A percentile compares a stretch with the other conserved stretches of the same genome.
Conservation (phyloP, 1,140 invertebrate species). For the Calycopis cecrops region DNA sequence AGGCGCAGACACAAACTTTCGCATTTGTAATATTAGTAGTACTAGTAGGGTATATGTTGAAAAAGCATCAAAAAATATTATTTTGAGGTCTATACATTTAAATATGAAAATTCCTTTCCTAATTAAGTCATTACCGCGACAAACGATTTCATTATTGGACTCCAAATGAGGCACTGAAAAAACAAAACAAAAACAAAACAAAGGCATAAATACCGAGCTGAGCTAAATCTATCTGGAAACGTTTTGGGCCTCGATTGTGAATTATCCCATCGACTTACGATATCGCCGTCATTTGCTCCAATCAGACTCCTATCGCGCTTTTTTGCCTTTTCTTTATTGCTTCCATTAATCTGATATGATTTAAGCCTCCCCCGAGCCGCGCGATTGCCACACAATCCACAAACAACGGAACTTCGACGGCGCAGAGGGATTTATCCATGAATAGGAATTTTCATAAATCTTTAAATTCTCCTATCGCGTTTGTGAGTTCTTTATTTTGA, state of each 20-base stretch:
- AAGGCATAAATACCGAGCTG: neutral
- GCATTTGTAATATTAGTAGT: too few species aligned
- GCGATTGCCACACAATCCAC: slow-evolving; percentile 14
- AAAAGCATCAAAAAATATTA: too few species aligned
- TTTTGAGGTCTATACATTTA: too few species aligned
- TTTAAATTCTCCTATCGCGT: too few species aligned
- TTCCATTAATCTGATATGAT: slow-evolving; percentile 27
- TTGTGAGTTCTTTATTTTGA: neutral
- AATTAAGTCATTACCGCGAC: too few species aligned
- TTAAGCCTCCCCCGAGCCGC: slow-evolving; percentile 12
- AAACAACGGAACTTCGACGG: slow-evolving; percentile 17
- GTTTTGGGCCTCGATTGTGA: slow-evolving; percentile 10
- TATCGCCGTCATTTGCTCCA: slow-evolving; percentile 8
- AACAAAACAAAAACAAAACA: slow-evolving; percentile 4
- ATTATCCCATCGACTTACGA: neutral
- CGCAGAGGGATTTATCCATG: slow-evolving; percentile 19
- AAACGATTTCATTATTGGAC: too few species aligned
- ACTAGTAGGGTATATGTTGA: too few species aligned
- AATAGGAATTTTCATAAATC: neutral
- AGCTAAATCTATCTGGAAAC: slow-evolving; percentile 1
- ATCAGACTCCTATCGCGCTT: slow-evolving; percentile 2
- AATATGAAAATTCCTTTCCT: too few species aligned
- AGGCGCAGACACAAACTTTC: too few species aligned
- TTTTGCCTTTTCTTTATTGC: slow-evolving; percentile 18
- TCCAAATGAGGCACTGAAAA: too few species aligned